Percentiles rank a stretch among this genome's conserved stretches.
These are phyloP conservation scores for Protobothrops flavoviridis DNA, from an alignment of 2,113 vertebrate genomes.

Conservation along the genomic window DNA sequence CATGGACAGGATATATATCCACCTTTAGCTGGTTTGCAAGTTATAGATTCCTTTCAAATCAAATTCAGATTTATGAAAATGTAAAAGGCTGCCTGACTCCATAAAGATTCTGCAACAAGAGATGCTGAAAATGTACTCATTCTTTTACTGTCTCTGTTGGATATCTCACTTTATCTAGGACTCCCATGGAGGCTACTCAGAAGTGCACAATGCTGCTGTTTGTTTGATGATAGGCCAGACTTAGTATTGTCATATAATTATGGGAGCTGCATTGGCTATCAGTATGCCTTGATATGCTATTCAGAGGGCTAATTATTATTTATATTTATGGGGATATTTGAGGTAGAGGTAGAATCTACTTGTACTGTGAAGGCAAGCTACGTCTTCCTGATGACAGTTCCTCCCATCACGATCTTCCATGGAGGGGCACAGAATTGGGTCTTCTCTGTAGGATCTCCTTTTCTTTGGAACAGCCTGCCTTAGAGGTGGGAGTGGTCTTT, in stretches of 20 bases:
- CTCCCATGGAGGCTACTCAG: not conserved
- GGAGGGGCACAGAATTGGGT: not conserved
- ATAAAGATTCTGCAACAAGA: not conserved
- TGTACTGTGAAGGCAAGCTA: not conserved
- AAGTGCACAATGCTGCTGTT: not conserved
- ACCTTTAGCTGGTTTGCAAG: not conserved
- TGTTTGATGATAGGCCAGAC: not conserved
- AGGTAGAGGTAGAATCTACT: not conserved
- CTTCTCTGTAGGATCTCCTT: not conserved
- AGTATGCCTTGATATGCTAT: not conserved
- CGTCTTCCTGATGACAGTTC: not conserved
- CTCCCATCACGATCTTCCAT: not conserved
- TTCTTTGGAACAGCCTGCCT: not conserved
- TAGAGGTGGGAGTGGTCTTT: not conserved
- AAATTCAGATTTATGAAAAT: not conserved
- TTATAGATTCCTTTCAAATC: not conserved
- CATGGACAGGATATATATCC: not conserved
- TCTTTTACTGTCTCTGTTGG: not conserved
- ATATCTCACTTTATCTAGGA: not conserved
- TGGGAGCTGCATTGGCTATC: not conserved
- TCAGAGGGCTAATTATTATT: not conserved
- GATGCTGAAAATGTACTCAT: not conserved
- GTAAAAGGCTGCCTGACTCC: not conserved
- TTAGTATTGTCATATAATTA: not conserved
- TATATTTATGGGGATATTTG: not conserved